These are phyloP conservation scores for Peromyscus maniculatus DNA, from an alignment of 2,113 vertebrate genomes.

Conservation along the genomic window DNA sequence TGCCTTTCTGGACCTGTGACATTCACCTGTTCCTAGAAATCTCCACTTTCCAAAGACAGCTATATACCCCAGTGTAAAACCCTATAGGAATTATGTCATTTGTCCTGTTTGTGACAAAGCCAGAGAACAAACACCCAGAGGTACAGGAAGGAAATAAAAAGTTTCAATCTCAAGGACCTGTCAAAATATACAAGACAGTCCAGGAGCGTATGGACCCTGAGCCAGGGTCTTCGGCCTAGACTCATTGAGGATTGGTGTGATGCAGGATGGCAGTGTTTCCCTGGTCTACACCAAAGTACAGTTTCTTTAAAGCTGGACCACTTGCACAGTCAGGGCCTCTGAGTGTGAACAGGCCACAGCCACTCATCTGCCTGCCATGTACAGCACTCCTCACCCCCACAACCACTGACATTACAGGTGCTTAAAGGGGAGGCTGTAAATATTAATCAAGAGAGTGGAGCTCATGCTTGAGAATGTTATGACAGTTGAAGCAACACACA, in stretches of 20 bases:
- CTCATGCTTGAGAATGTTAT: constrained; percentile 73
- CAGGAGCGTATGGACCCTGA: neutral
- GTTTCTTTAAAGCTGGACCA: constrained; percentile 23
- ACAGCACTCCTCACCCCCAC: neutral
- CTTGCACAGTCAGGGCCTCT: neutral
- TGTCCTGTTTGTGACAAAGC: neutral
- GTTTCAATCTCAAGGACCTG: neutral
- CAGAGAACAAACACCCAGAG: neutral
- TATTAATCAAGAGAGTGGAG: constrained; percentile 74
- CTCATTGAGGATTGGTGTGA: neutral
- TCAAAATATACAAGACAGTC: constrained; percentile 1
- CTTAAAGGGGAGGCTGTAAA: constrained; percentile 68
- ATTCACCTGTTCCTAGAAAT: neutral
- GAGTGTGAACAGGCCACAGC: neutral
- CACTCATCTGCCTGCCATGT: neutral
- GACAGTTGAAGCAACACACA: constrained; percentile 66
- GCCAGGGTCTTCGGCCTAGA: neutral
- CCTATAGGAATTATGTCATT: neutral
- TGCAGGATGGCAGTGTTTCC: neutral
- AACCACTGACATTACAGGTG: constrained; percentile 41
- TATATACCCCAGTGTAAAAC: neutral
- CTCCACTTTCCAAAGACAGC: neutral
- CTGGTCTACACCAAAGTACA: neutral
- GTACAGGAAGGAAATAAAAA: neutral
- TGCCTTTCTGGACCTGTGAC: neutral